Evolutionary conservation across 2,113 vertebrate genomes (phyloP), one percentile per base, ranked within the genome.

Genomic region (Tauraco erythrolophus): DNA sequence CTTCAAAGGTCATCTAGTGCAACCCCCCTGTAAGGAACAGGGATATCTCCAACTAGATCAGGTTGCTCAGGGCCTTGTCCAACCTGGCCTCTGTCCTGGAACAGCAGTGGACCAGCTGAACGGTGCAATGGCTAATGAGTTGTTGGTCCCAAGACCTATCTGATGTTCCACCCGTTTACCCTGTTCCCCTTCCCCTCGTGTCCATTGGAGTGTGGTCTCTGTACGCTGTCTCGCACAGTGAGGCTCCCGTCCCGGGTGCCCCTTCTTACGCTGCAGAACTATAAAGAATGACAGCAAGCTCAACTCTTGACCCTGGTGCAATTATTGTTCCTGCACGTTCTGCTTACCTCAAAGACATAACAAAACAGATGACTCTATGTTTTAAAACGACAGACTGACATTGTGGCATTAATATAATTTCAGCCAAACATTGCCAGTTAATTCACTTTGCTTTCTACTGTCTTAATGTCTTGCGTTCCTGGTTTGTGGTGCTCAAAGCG

Each of bases 211-310:
- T 11, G 9, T 10, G 28, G 22, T 31, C 46, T 69, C 56, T n/a
- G 54, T 15, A 4, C 0, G 0, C 11, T 48, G 27, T 65, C 61
- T 43, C 1, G 0, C 3, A 1, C 27, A 8, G 41, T 8, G 19
- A 21, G 35, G 37, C 35, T 84, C 48, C 70, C 65, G 39, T 35
- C 51, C 39, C 31, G 12, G 35, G 15, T 84, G 53, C 78, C 1
- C 2, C 37, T 68, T 89, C 51, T 37, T 60, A 14, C 17, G 0
- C 39, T 45, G 5, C 11, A 23, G 23, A 19, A 33, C 41, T 41
- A 1, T 60, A 28, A 80, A 41, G 61, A 88, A 65, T 81, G 76
- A 41, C 78, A 69, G 6, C 72, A 66, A n/a, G 56, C 86, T 96
- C 77, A 87, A 11, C 91, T 94, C 89, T 87, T 95, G 92, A 91